Evolutionary conservation across 2,888 invertebrate genomes (phyloP).

Genomic region (Leptothorax acervorum): DNA sequence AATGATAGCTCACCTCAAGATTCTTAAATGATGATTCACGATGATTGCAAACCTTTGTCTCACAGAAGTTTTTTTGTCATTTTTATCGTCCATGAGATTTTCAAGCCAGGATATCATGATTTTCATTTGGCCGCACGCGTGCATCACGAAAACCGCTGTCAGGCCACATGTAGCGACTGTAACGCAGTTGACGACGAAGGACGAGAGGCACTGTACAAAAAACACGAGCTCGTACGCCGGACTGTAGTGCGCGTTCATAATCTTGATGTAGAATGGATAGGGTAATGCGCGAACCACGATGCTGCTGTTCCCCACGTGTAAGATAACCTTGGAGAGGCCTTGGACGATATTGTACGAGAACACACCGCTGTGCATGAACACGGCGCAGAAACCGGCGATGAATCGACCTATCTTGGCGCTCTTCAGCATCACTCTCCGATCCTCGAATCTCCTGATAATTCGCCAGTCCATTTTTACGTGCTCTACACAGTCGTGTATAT

Average conservation of each 20-base stretch:
- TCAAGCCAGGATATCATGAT: slow-evolving; percentile 66
- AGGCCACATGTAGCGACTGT: slow-evolving; percentile 64
- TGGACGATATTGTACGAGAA: slow-evolving; percentile 52
- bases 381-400: slow-evolving; percentile 59
- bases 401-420: slow-evolving; percentile 71
- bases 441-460: slow-evolving; percentile 31
- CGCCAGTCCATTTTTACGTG: slow-evolving; percentile 75
- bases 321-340: background rate
- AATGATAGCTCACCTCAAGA: slow-evolving; percentile 58
- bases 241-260: slow-evolving; percentile 61
- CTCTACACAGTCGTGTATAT: slow-evolving; percentile 71
- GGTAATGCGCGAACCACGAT: slow-evolving; percentile 50
- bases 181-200: slow-evolving; percentile 63
- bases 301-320: slow-evolving; percentile 63
- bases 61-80: background rate
- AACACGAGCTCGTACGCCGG: slow-evolving; percentile 70
- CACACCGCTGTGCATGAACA: slow-evolving; percentile 66
- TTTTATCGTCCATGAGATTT: slow-evolving; percentile 51
- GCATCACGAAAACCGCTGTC: slow-evolving; percentile 68
- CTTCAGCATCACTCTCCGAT: slow-evolving; percentile 71
- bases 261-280: slow-evolving; percentile 63
- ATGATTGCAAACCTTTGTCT: slow-evolving; percentile 54
- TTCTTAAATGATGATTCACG: slow-evolving; percentile 67
- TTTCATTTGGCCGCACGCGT: slow-evolving; percentile 73
- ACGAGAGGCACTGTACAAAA: slow-evolving; percentile 62